These are phyloP conservation scores for Thunnus thynnus DNA, from an alignment of 2,113 vertebrate species.

Conservation along the genomic window DNA sequence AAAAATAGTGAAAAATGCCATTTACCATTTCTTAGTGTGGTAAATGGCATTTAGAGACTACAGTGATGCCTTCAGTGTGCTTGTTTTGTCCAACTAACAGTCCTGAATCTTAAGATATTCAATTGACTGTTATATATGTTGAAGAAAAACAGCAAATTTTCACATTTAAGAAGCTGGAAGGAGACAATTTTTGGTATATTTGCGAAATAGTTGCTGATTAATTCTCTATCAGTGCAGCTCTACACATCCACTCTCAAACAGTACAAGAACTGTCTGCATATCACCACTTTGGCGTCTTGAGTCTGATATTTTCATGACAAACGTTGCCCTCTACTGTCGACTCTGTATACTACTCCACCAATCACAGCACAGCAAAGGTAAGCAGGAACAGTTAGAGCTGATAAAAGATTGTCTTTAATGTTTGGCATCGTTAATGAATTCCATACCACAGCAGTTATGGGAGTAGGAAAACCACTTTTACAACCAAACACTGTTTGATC, in stretches of 20 bases:
- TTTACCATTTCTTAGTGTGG: too few relatives aligned
- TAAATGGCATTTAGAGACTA: too few relatives aligned
- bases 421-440: slow-evolving; percentile 96
- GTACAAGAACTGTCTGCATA: background rate
- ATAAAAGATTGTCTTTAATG: slow-evolving; percentile 89
- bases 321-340: slow-evolving; percentile 53
- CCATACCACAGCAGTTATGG: slow-evolving; percentile 94
- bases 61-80: too few relatives aligned
- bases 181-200: too few relatives aligned
- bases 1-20: too few relatives aligned
- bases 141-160: too few relatives aligned
- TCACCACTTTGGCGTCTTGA: background rate
- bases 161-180: too few relatives aligned
- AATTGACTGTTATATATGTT: too few relatives aligned
- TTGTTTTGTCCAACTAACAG: too few relatives aligned
- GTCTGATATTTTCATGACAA: background rate
- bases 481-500: slow-evolving; percentile 96
- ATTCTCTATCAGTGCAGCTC: too few relatives aligned
- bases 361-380: slow-evolving; percentile 24
- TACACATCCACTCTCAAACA: background rate
- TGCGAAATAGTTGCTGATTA: too few relatives aligned
- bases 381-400: slow-evolving; percentile 64
- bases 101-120: too few relatives aligned
- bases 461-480: slow-evolving; percentile 89
- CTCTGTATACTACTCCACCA: background rate